Conservation (phyloP, 2,113 vertebrate genomes). For the Tiliqua scincoides region DNA sequence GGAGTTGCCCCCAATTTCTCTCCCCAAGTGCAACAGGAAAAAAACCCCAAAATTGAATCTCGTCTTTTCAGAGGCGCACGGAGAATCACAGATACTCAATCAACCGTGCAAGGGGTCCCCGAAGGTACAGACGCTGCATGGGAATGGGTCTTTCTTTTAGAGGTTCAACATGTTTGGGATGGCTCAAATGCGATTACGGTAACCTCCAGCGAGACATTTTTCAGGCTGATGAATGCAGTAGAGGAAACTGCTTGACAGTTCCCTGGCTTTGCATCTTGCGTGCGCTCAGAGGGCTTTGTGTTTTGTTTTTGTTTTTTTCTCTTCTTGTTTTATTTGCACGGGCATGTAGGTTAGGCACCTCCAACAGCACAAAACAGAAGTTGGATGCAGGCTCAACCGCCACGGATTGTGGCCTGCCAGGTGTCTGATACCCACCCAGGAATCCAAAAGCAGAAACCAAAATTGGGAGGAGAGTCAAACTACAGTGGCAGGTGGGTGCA, state of each 20-base stretch:
- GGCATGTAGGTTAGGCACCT: neutral
- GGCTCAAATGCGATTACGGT: slow-evolving; percentile 7
- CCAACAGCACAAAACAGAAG: neutral
- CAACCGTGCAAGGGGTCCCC: neutral
- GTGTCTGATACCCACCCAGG: neutral
- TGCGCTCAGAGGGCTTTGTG: neutral
- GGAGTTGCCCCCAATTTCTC: neutral
- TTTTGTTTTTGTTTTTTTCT: too few relatives aligned
- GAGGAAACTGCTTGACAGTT: slow-evolving; percentile 1
- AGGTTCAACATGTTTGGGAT: slow-evolving; percentile 10
- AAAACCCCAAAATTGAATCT: neutral
- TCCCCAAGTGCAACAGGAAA: neutral
- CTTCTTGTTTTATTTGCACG: rapidly evolving
- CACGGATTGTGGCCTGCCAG: neutral
- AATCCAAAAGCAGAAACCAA: neutral
- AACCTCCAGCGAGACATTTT: slow-evolving; percentile 11
- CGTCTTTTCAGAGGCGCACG: neutral
- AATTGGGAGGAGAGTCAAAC: too few relatives aligned
- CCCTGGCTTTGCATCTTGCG: neutral
- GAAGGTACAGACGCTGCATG: neutral
- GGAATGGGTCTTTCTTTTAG: neutral
- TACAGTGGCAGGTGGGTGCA: too few relatives aligned
- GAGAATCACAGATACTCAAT: slow-evolving; percentile 4
- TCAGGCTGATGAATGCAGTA: slow-evolving; percentile 21
- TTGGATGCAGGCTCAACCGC: neutral